Conservation (phyloP, 2,888 invertebrate species). For the Hololepta plana region DNA sequence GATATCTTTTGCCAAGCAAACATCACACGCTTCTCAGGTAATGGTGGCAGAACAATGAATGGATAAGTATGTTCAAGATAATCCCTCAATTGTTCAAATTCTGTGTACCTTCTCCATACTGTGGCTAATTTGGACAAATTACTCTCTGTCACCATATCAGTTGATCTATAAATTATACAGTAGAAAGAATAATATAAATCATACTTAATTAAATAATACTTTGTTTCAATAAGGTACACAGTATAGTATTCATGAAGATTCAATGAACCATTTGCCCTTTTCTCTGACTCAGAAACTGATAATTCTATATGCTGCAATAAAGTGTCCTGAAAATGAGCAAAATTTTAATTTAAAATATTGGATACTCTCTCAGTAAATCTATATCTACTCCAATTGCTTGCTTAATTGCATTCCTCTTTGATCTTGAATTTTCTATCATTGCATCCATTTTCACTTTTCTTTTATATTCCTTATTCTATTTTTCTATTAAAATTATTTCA, state of each 20-base stretch:
- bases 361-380: no score
- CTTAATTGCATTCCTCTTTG: no score
- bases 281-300: constrained; percentile 58
- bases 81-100: constrained; percentile 63
- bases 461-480: no score
- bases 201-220: constrained; percentile 33
- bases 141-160: constrained; percentile 37
- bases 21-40: constrained; percentile 61
- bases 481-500: no score
- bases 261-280: constrained; percentile 53
- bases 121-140: constrained; percentile 44
- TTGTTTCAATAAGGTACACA: constrained; percentile 60
- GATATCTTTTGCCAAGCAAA: constrained; percentile 63
- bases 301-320: constrained; percentile 55
- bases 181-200: constrained; percentile 1
- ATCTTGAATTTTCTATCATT: no score
- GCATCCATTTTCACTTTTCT: no score
- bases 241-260: constrained; percentile 61
- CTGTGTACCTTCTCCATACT: constrained; percentile 66
- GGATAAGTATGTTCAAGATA: constrained; percentile 64
- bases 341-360: no score
- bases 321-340: constrained; percentile 36
- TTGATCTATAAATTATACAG: constrained; percentile 33
- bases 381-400: no score
- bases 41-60: constrained; percentile 60